A percentile compares a stretch with the other conserved stretches of the same genome.
These are phyloP conservation scores for Holothuria glaberrima DNA, from an alignment of 35 echinoderm and acorn worm species.

Conservation along the genomic window DNA sequence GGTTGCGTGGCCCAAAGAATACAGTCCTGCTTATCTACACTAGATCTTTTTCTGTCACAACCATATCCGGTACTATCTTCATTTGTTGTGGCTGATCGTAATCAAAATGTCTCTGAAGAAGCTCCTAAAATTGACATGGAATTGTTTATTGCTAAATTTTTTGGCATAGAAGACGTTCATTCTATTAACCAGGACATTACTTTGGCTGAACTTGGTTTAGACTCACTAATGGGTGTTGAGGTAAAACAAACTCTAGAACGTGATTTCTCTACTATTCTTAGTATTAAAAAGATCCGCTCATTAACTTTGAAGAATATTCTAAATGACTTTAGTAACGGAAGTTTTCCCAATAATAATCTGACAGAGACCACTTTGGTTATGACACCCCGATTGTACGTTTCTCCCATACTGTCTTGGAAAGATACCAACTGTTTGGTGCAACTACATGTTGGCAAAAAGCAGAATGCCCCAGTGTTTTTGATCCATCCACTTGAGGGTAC, in stretches of 20 bases:
- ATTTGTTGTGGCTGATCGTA: conserved; percentile 66
- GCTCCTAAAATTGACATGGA: conserved; percentile 17
- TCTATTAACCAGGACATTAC: conserved; percentile 61
- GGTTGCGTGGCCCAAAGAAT: conserved; percentile 69
- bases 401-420: background rate
- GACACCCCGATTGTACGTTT: too few species aligned
- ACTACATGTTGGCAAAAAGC: background rate
- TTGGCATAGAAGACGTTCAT: conserved; percentile 61
- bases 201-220: conserved; percentile 71
- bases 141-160: conserved; percentile 59
- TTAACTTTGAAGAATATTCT: conserved; percentile 68
- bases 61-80: conserved; percentile 65
- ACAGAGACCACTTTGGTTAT: too few species aligned
- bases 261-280: conserved; percentile 63
- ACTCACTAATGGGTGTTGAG: conserved; percentile 82
- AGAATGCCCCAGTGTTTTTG: conserved; percentile 45
- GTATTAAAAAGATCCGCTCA: conserved; percentile 61
- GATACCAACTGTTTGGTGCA: conserved; percentile 22
- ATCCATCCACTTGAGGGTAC: conserved; percentile 80
- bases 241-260: conserved; percentile 79
- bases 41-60: conserved; percentile 70
- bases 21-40: conserved; percentile 62
- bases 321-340: background rate
- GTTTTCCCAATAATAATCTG: too few species aligned
- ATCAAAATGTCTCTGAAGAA: background rate